phyloP scores from a whole-genome alignment of 2,888 invertebrate genomes.

The Mechanitis messenoides region DNA sequence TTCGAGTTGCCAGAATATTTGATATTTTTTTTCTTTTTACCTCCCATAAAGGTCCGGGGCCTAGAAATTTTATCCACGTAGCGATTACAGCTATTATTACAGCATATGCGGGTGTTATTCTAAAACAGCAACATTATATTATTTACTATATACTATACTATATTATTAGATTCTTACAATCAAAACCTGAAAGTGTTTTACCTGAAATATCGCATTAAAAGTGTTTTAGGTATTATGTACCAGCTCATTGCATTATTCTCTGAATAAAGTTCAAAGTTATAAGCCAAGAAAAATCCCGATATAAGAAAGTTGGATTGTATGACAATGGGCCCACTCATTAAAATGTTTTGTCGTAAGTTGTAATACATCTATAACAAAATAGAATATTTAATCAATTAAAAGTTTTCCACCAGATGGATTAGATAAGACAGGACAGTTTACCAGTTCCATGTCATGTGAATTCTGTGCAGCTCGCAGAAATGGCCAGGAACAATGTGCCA shows the following conservation, averaged over 20 bases:
- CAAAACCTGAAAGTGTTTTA: constrained; percentile 14
- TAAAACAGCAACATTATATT: constrained; percentile 22
- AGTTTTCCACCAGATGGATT: background rate
- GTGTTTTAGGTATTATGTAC: constrained; percentile 29
- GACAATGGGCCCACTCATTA: constrained; percentile 34
- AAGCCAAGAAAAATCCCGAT: constrained; percentile 39
- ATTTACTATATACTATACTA: too few species aligned
- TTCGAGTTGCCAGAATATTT: too few species aligned
- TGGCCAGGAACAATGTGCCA: background rate
- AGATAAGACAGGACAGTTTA: constrained; percentile 7
- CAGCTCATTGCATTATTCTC: constrained; percentile 32
- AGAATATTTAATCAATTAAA: background rate
- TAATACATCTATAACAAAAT: constrained; percentile 27
- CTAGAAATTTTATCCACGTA: constrained; percentile 46
- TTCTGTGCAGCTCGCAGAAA: background rate
- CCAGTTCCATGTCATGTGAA: constrained; percentile 1
- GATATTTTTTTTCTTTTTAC: constrained; percentile 15
- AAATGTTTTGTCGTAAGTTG: constrained; percentile 11
- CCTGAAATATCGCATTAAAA: constrained; percentile 42
- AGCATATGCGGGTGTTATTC: constrained; percentile 38
- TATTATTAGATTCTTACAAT: background rate
- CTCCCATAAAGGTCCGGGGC: constrained; percentile 57
- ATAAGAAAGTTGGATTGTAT: constrained; percentile 42
- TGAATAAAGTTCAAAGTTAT: constrained; percentile 31
- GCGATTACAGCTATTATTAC: constrained; percentile 34